phyloP scores from a whole-genome alignment of 2,888 invertebrate species.

The Drosophila monieri region DNA sequence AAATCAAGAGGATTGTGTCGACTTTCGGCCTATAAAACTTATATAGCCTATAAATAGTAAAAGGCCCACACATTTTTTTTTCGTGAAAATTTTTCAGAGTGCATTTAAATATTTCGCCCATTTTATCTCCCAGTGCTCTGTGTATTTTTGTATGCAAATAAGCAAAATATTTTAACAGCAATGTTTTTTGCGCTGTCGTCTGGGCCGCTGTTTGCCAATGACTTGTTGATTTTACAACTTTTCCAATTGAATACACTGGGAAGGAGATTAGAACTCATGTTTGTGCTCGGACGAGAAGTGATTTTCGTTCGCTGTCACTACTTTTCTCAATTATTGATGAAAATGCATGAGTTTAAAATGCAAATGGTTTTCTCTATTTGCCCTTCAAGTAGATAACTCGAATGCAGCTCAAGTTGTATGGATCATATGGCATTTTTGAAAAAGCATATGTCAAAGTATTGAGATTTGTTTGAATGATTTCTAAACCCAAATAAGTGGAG shows the following conservation, averaged over 20 bases:
- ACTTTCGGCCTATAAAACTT: too few relatives aligned
- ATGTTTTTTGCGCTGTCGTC: constrained; percentile 48
- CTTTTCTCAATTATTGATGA: constrained; percentile 60
- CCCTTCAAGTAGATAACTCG: constrained; percentile 35
- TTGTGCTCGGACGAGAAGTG: constrained; percentile 37
- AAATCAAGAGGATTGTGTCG: background rate
- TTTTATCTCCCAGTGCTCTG: constrained; percentile 10
- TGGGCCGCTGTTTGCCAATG: constrained; percentile 62
- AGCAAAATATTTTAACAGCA: constrained; percentile 57
- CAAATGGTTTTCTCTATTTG: constrained; percentile 30
- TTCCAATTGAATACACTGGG: constrained; percentile 64
- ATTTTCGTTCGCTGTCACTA: constrained; percentile 45
- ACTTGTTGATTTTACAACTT: constrained; percentile 77
- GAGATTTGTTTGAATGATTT: background rate
- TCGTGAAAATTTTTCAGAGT: constrained; percentile 1
- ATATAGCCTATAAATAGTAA: too few relatives aligned
- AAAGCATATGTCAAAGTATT: constrained; percentile 32
- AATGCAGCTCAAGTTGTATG: constrained; percentile 27
- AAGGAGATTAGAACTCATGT: constrained; percentile 12
- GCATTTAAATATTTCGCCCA: constrained; percentile 1
- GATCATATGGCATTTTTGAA: constrained; percentile 52
- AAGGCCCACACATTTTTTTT: too few relatives aligned
- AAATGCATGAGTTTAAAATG: constrained; percentile 37
- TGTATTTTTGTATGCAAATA: constrained; percentile 65
- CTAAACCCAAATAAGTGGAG: constrained; percentile 11